Evolutionary conservation across 2,888 invertebrate genomes (phyloP).

Genomic region (Lepidonotus clava): DNA sequence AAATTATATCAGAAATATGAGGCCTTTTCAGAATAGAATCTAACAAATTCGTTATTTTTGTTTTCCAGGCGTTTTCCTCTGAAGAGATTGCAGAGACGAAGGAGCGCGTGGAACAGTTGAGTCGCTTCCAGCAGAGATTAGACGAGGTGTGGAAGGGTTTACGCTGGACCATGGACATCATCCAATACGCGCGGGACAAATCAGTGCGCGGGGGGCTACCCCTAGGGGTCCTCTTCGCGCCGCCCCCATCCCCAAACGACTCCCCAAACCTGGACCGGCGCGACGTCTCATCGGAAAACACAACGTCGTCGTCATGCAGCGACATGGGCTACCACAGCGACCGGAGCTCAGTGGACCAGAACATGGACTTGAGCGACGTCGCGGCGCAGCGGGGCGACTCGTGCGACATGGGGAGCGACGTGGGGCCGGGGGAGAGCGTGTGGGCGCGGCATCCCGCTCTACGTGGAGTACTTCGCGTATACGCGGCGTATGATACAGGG

Average conservation of each 20-base stretch:
- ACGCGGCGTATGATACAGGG: conserved; percentile 97
- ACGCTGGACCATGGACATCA: conserved; percentile 97
- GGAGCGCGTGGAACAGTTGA: conserved; percentile 89
- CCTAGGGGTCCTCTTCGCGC: conserved; percentile 71
- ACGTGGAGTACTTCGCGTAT: conserved; percentile 87
- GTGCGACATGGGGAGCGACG: neutral
- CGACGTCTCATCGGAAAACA: conserved; percentile 58
- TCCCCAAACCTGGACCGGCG: conserved; percentile 62
- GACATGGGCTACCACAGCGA: conserved; percentile 66
- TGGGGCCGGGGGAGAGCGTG: conserved; percentile 31
- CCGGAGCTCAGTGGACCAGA: conserved; percentile 59
- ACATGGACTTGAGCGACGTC: conserved; percentile 16
- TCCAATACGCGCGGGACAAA: conserved; percentile 94
- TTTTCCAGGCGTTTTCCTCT: conserved; percentile 90
- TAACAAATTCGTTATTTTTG: neutral
- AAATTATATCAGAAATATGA: neutral
- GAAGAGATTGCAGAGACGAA: conserved; percentile 92
- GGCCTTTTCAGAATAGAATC: neutral
- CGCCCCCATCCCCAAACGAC: conserved; percentile 63
- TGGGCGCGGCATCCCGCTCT: conserved; percentile 66
- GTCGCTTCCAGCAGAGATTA: conserved; percentile 91
- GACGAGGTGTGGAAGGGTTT: conserved; percentile 96
- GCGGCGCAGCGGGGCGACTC: neutral
- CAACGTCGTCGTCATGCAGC: conserved; percentile 42
- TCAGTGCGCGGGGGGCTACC: conserved; percentile 78